Percentiles rank a stretch among this genome's conserved stretches.
Evolutionary conservation across 2,113 vertebrate genomes (phyloP).

Genomic region (Sylvicapra grimmia): DNA sequence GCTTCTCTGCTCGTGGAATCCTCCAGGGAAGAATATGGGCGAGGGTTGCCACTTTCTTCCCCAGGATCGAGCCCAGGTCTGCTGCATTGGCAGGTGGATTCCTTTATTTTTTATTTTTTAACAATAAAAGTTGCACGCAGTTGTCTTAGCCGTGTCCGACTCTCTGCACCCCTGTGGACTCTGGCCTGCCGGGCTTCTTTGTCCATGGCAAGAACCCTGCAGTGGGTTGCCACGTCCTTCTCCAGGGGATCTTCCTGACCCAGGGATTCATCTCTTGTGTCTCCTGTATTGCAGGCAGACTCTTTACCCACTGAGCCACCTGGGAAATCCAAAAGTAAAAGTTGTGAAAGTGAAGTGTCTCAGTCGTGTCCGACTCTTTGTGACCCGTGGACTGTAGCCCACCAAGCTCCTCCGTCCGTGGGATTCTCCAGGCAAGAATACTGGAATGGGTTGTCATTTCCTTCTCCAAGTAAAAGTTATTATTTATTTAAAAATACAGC

Average conservation of each 20-base stretch:
- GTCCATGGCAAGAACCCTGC: background rate
- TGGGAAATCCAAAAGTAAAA: background rate
- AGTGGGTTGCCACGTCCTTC: background rate
- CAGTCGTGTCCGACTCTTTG: too few relatives aligned
- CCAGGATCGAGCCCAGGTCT: background rate
- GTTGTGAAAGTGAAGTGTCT: background rate
- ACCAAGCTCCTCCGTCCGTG: too few relatives aligned
- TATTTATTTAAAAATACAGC: background rate
- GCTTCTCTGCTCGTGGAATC: background rate
- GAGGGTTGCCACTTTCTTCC: background rate
- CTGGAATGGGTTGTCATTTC: too few relatives aligned
- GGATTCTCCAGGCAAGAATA: too few relatives aligned
- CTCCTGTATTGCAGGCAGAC: background rate
- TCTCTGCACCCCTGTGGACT: background rate
- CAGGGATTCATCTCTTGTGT: background rate
- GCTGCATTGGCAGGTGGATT: background rate
- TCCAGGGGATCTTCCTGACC: background rate
- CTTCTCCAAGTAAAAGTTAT: background rate
- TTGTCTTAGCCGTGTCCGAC: fast-evolving
- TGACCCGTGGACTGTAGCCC: too few relatives aligned
- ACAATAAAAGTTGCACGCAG: background rate
- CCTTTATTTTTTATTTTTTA: background rate
- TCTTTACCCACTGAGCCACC: background rate
- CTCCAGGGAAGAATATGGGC: background rate
- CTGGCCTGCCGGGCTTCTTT: background rate